phyloP scores from a whole-genome alignment of 2,113 vertebrate genomes.

The Xiphorhynchus elegans region DNA sequence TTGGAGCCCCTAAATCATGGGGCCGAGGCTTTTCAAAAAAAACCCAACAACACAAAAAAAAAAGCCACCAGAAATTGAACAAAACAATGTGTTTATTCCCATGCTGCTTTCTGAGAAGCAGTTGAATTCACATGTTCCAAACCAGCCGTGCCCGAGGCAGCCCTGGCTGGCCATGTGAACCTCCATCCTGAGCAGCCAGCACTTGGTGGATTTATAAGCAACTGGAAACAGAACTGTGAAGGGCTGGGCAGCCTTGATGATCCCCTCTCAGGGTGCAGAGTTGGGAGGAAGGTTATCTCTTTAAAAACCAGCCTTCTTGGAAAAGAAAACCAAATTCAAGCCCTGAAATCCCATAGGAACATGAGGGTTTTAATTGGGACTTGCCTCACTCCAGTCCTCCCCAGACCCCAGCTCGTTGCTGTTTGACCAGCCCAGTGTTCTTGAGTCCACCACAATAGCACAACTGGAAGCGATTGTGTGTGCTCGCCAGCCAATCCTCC shows the following conservation, averaged over 20 bases:
- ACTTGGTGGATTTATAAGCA: constrained; percentile 23
- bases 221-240: constrained; percentile 17
- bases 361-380: not conserved
- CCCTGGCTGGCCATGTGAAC: constrained; percentile 19
- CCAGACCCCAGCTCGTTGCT: not conserved
- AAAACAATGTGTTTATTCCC: constrained; percentile 67
- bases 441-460: not conserved
- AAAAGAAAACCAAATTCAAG: not conserved
- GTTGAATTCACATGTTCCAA: constrained; percentile 61
- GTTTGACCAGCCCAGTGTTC: not conserved
- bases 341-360: not conserved
- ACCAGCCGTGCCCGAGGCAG: constrained; percentile 49
- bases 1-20: constrained; percentile 51
- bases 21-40: not conserved
- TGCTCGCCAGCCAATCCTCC: not conserved
- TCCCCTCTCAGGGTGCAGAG: not conserved
- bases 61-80: constrained; percentile 53
- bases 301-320: not conserved
- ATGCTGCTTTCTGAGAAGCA: constrained; percentile 66
- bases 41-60: not conserved
- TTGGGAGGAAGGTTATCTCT: not conserved
- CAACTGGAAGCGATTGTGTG: constrained; percentile 18
- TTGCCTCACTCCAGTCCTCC: not conserved
- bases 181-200: not conserved
- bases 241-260: constrained; percentile 7